phyloP scores from a whole-genome alignment of 1,140 invertebrate species.

The Chironomus striatipennis region DNA sequence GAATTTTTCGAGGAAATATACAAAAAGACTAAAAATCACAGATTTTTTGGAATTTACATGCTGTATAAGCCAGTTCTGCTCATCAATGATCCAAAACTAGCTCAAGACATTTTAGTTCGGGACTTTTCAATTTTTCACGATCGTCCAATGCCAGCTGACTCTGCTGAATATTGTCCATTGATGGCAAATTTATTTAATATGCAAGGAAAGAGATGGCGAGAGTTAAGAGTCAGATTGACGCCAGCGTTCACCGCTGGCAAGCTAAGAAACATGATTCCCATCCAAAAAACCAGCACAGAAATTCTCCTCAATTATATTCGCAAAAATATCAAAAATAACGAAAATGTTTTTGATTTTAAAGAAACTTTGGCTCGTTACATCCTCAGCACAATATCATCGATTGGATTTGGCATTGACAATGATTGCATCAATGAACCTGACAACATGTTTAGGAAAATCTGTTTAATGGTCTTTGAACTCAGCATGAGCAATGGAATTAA shows the following conservation, averaged over 20 bases:
- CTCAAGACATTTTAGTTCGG: no score
- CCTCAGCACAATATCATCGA: conserved; percentile 34
- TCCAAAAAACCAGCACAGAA: no score
- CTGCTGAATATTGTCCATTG: conserved; percentile 43
- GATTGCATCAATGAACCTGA: conserved; percentile 33
- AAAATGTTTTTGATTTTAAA: no score
- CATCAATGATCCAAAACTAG: no score
- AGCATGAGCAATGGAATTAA: conserved; percentile 24
- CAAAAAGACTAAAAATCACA: no score
- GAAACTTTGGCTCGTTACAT: conserved; percentile 32
- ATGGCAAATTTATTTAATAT: conserved; percentile 44
- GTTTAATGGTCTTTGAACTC: conserved; percentile 30
- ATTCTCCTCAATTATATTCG: no score
- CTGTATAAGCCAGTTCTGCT: no score
- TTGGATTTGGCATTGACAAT: conserved; percentile 36
- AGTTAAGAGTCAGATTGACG: conserved; percentile 49
- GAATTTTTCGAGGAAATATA: no score
- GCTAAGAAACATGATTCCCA: conserved; percentile 28
- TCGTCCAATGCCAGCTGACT: conserved; percentile 41
- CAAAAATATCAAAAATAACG: no score
- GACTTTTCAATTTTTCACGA: conserved; percentile 50
- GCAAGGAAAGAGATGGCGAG: conserved; percentile 48
- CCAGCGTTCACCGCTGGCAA: conserved; percentile 49
- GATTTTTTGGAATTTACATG: no score
- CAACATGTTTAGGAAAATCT: conserved; percentile 31